phyloP scores from a whole-genome alignment of 2,888 invertebrate species.

The Melanchra persicariae region DNA sequence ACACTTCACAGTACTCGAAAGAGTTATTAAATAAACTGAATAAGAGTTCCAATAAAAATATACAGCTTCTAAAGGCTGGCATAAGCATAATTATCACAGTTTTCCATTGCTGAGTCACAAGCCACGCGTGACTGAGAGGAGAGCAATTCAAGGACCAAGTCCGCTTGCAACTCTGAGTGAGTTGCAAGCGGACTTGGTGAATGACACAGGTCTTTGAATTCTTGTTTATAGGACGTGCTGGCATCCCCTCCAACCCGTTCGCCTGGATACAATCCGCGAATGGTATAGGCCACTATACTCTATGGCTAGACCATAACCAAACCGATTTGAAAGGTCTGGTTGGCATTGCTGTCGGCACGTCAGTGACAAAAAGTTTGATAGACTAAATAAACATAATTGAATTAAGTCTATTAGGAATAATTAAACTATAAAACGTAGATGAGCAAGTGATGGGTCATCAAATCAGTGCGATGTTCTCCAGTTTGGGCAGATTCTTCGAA shows the following conservation, averaged over 20 bases:
- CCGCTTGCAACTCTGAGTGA: too few relatives aligned
- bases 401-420: background rate
- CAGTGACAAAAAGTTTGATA: constrained; percentile 3
- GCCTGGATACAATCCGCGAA: background rate
- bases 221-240: too few relatives aligned
- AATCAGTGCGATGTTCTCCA: constrained; percentile 83
- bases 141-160: too few relatives aligned
- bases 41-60: constrained; percentile 4
- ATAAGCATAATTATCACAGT: background rate
- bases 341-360: background rate
- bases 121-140: background rate
- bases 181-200: background rate
- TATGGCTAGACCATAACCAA: constrained; percentile 22
- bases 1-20: background rate
- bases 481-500: constrained; percentile 88
- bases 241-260: background rate
- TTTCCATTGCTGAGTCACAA: background rate
- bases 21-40: background rate
- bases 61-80: background rate
- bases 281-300: too few relatives aligned
- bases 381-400: background rate
- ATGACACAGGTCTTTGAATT: background rate
- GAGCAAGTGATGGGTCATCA: constrained; percentile 84
- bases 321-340: constrained; percentile 23
- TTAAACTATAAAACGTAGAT: background rate